Base-by-base conservation (phyloP, 1,140 invertebrate species). In the Cephus cinctus region DNA sequence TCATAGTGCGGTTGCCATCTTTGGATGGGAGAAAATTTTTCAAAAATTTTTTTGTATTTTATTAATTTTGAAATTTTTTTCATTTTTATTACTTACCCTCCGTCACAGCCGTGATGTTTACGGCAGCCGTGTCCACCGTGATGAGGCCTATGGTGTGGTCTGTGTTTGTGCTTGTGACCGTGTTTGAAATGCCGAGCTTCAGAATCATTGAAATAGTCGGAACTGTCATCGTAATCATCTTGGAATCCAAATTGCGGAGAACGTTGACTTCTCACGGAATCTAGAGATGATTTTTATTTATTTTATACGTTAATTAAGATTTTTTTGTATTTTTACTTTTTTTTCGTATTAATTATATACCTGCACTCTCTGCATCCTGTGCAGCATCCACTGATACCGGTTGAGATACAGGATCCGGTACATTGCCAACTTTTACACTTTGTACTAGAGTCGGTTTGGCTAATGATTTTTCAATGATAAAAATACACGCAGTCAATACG, bases 1-100 rank as follows among this genome's bases (percentile, higher is more conserved):
- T 56, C 63, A 20, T 60, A 50, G 3, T 49, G 43, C 14, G 56
- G 56, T 44, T 30, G 46, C 42, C 22, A 52, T 35, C 54, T 55
- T n/a, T 32, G 35, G 46, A 51, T 35, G 43, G 36, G 39, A 31
- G 14, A 18, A n/a, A 27, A 27, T n/a, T n/a, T n/a, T n/a, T n/a
- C n/a, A n/a, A n/a, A n/a, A n/a, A n/a, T n/a, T n/a, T n/a, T n/a
- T n/a, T n/a, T n/a, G n/a, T n/a, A 3, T 15, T 38, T 4, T 16
- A 20, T 38, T 16, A 16, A 38, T 38, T 38, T 38, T 38, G 20
- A 41, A 11, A 4, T 19, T 27, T 39, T 30, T 19, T 22, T 38
- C 3, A n/a, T 5, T 42, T 8, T 27, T n/a, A 12, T 43, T 43
- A 19, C 52, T 46, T 16, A 56, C 48, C 53, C 53, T n/a, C 48